Conservation (phyloP, 1,140 invertebrate genomes). For the Paracyclopina nana region DNA sequence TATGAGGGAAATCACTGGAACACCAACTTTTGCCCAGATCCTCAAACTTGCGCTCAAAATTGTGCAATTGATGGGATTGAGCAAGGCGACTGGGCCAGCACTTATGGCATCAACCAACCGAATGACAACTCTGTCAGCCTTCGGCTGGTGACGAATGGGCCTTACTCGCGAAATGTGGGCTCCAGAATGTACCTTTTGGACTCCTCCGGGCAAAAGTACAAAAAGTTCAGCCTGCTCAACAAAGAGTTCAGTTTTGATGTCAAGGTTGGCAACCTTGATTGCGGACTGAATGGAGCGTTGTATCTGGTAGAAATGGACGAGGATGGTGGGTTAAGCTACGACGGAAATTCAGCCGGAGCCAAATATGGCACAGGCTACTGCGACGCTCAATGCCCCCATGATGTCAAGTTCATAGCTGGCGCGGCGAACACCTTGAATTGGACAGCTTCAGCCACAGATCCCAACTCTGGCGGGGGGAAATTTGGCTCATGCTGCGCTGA, state of each 20-base stretch:
- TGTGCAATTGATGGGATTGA: conserved; percentile 20
- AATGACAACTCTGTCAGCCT: conserved; percentile 16
- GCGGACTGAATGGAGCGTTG: conserved; percentile 21
- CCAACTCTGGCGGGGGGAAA: conserved; percentile 19
- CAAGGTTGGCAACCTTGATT: conserved; percentile 18
- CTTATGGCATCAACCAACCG: conserved; percentile 18
- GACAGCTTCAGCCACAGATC: conserved; percentile 18
- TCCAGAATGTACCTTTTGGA: conserved; percentile 20
- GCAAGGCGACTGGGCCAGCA: conserved; percentile 18
- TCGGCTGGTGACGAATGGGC: conserved; percentile 19
- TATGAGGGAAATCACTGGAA: conserved; percentile 20
- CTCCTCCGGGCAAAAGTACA: conserved; percentile 18
- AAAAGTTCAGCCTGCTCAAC: conserved; percentile 21
- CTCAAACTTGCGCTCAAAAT: conserved; percentile 19
- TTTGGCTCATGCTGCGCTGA: conserved; percentile 20
- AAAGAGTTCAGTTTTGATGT: conserved; percentile 20
- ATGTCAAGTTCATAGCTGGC: conserved; percentile 20
- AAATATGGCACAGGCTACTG: conserved; percentile 21
- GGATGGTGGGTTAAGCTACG: conserved; percentile 19
- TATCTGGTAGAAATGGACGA: conserved; percentile 21
- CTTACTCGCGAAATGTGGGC: conserved; percentile 20
- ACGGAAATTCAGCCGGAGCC: conserved; percentile 19
- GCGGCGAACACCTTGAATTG: conserved; percentile 19
- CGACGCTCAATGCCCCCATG: conserved; percentile 21
- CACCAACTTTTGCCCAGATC: conserved; percentile 18